Conservation (phyloP, 2,888 invertebrate species). For the Melieria omissa region DNA sequence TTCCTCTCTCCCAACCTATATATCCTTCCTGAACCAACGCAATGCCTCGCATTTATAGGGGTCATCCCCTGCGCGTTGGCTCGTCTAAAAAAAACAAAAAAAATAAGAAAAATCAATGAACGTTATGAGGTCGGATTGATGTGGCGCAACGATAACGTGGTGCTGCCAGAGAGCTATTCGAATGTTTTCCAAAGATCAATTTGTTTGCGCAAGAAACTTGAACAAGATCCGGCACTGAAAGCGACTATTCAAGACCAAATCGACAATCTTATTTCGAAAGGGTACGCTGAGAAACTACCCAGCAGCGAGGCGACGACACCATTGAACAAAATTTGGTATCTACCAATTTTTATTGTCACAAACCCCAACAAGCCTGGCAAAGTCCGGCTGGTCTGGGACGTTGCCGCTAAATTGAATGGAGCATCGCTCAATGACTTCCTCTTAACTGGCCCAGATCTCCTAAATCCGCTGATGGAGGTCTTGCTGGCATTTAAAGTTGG, state of each 20-base stretch:
- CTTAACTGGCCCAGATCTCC: too few species aligned
- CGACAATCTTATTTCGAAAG: constrained; percentile 40
- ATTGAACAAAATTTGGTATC: constrained; percentile 36
- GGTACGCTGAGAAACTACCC: constrained; percentile 34
- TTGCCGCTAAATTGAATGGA: constrained; percentile 52
- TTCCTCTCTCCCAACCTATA: too few species aligned
- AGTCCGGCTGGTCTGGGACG: constrained; percentile 55
- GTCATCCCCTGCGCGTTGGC: too few species aligned
- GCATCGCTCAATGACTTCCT: too few species aligned
- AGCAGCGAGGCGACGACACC: constrained; percentile 11
- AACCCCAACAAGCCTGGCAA: constrained; percentile 50
- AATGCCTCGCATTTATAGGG: too few species aligned
- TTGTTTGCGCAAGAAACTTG: constrained; percentile 43
- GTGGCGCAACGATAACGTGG: constrained; percentile 43
- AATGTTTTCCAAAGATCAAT: constrained; percentile 41
- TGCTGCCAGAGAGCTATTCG: constrained; percentile 36
- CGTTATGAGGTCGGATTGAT: constrained; percentile 45
- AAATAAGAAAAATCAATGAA: too few species aligned
- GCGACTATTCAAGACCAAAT: constrained; percentile 37
- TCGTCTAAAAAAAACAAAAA: too few species aligned
- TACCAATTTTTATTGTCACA: constrained; percentile 41
- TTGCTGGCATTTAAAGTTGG: too few species aligned
- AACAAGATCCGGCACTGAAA: constrained; percentile 35
- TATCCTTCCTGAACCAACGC: too few species aligned
- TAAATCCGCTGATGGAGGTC: too few species aligned